Conservation (phyloP, 2,888 invertebrate species). For the Drosophila peninsularis region DNA sequence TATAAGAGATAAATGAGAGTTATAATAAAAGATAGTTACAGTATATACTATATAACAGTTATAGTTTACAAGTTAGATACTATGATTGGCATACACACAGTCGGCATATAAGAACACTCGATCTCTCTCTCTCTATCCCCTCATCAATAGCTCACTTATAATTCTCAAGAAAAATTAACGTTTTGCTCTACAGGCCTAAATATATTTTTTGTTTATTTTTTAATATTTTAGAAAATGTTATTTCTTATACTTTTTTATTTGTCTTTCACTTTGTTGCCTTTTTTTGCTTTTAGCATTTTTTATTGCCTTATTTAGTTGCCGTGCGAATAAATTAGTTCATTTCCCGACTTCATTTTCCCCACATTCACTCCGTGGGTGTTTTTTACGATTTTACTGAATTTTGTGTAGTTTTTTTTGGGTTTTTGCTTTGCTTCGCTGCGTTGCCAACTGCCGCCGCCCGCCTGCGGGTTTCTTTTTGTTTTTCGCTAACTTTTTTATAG, state of each 20-base stretch:
- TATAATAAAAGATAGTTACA: too few species aligned
- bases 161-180: too few species aligned
- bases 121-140: too few species aligned
- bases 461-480: conserved; percentile 8
- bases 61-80: too few species aligned
- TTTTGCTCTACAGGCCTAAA: neutral
- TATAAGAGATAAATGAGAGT: too few species aligned
- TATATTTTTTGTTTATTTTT: neutral
- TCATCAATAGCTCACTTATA: too few species aligned
- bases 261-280: conserved; percentile 9
- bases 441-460: conserved; percentile 11
- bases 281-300: neutral
- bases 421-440: conserved; percentile 19
- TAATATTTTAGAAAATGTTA: neutral
- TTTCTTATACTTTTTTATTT: neutral
- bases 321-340: conserved; percentile 47
- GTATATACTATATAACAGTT: too few species aligned
- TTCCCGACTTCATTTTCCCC: conserved; percentile 38
- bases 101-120: too few species aligned
- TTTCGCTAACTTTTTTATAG: conserved; percentile 13
- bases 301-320: conserved; percentile 9
- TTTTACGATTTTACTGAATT: conserved; percentile 15
- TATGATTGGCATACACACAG: too few species aligned
- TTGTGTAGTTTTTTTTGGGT: conserved; percentile 6
- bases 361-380: conserved; percentile 37